phyloP scores from a whole-genome alignment of 2,113 vertebrate species.

The Albula goreensis region DNA sequence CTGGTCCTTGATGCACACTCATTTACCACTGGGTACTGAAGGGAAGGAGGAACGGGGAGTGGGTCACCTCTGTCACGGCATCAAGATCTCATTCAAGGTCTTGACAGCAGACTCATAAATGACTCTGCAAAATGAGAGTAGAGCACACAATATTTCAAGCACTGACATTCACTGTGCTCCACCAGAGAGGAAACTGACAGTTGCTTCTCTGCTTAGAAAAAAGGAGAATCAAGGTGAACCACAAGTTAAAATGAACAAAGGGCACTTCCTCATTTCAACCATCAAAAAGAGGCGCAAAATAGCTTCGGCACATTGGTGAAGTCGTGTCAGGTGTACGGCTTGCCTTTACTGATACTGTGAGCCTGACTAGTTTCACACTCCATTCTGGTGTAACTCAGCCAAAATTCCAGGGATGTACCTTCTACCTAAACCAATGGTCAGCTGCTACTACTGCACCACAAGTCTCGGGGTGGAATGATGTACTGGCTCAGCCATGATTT shows the following conservation, averaged over 20 bases:
- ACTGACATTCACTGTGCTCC: background rate
- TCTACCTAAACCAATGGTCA: too few relatives aligned
- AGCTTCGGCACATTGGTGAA: too few relatives aligned
- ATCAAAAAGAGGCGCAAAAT: too few relatives aligned
- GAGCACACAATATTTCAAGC: background rate
- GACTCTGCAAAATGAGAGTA: constrained; percentile 64
- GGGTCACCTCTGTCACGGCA: constrained; percentile 43
- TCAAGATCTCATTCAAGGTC: constrained; percentile 76
- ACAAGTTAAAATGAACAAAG: background rate
- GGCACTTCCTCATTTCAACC: too few relatives aligned
- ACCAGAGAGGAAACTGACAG: background rate
- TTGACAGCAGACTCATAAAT: constrained; percentile 78
- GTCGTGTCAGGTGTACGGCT: too few relatives aligned
- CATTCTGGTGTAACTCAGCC: too few relatives aligned
- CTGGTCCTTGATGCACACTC: background rate
- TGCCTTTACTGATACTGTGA: too few relatives aligned
- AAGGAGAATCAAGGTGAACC: background rate
- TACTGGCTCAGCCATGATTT: too few relatives aligned
- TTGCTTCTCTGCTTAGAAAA: background rate
- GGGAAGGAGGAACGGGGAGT: background rate
- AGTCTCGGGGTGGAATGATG: too few relatives aligned
- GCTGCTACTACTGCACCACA: too few relatives aligned
- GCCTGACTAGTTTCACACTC: too few relatives aligned
- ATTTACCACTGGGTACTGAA: background rate
- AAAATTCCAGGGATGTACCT: too few relatives aligned